Percentiles rank a stretch among this genome's conserved stretches.
Conservation (phyloP, 2,888 invertebrate species). For the Dryocosmus kuriphilus region DNA sequence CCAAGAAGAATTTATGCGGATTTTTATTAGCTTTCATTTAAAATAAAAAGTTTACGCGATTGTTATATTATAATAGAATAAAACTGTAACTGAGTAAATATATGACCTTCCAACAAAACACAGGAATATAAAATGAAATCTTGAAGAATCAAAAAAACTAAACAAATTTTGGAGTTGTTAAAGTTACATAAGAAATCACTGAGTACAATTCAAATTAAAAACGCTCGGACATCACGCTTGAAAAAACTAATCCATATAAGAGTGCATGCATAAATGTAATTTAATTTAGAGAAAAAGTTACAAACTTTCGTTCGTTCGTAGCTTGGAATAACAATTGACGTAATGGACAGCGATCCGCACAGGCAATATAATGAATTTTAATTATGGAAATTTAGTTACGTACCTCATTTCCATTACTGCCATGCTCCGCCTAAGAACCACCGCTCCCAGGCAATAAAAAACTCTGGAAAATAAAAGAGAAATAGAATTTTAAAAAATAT, state of each 20-base stretch:
- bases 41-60: too few species aligned
- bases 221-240: neutral
- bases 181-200: neutral
- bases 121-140: too few species aligned
- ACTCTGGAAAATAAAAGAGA: neutral
- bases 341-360: too few species aligned
- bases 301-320: neutral
- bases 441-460: neutral
- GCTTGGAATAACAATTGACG: too few species aligned
- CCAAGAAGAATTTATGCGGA: too few species aligned
- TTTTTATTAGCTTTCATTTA: too few species aligned
- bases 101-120: too few species aligned
- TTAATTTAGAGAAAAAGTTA: constrained; percentile 4
- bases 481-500: neutral
- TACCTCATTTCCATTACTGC: constrained; percentile 8
- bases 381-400: neutral
- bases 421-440: neutral
- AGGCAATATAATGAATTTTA: neutral
- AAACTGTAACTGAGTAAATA: too few species aligned
- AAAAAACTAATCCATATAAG: neutral
- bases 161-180: neutral
- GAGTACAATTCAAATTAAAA: neutral
- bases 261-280: constrained; percentile 13
- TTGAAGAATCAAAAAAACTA: too few species aligned
- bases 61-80: too few species aligned